phyloP scores from a whole-genome alignment of 2,888 invertebrate genomes.

The Euphydryas editha region DNA sequence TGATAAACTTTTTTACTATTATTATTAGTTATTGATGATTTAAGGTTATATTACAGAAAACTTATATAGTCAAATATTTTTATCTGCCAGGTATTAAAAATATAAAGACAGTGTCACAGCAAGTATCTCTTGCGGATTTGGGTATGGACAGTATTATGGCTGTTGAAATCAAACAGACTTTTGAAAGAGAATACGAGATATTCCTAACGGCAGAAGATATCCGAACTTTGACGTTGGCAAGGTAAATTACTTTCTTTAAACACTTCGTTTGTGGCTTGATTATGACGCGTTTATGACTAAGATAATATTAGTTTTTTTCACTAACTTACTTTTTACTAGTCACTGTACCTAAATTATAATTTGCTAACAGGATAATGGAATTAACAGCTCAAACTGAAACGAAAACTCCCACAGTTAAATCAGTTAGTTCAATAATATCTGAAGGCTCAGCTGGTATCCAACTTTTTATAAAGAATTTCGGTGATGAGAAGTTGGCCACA shows the following conservation, averaged over 20 bases:
- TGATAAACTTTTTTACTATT: too few relatives aligned
- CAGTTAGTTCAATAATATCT: constrained; percentile 47
- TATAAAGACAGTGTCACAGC: constrained; percentile 53
- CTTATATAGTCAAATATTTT: background rate
- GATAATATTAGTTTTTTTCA: too few relatives aligned
- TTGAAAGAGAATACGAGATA: constrained; percentile 95
- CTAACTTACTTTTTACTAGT: too few relatives aligned
- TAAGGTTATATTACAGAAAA: background rate
- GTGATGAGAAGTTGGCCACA: constrained; percentile 82
- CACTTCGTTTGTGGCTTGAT: too few relatives aligned
- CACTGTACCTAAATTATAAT: constrained; percentile 60
- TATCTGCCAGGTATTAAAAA: constrained; percentile 82
- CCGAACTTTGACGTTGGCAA: constrained; percentile 90
- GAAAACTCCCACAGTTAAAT: constrained; percentile 66
- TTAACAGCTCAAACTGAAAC: constrained; percentile 79
- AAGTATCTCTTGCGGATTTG: constrained; percentile 92
- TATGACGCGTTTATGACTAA: too few relatives aligned
- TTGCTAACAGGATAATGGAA: constrained; percentile 72
- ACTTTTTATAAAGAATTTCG: constrained; percentile 85
- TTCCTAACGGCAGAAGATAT: constrained; percentile 94
- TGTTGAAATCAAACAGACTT: constrained; percentile 96
- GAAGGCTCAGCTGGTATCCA: constrained; percentile 77
- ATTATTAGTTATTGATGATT: too few relatives aligned
- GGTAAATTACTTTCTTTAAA: constrained; percentile 53
- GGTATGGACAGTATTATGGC: constrained; percentile 99